phyloP scores from a whole-genome alignment of 1,140 invertebrate genomes.

The Tribolium castaneum region DNA sequence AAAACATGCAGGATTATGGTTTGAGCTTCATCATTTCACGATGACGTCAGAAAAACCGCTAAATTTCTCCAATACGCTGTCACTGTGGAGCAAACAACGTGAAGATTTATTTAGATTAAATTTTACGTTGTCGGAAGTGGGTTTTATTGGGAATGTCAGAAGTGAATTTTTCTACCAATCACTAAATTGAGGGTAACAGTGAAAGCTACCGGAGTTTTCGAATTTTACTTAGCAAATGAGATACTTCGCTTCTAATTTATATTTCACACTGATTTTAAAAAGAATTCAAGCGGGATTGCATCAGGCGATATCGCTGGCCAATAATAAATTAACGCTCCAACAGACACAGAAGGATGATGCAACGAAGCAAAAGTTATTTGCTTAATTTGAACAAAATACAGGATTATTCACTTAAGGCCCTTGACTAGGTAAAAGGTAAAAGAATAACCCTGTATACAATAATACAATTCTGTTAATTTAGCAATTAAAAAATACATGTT shows the following conservation, averaged over 20 bases:
- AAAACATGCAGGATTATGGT: conserved; percentile 23
- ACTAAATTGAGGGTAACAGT: too few species aligned
- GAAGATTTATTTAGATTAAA: neutral
- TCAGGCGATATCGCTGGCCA: neutral
- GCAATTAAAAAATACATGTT: too few species aligned
- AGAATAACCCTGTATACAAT: too few species aligned
- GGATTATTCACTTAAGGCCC: too few species aligned
- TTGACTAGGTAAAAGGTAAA: too few species aligned
- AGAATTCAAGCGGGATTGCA: neutral
- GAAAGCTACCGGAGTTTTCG: too few species aligned
- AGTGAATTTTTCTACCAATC: too few species aligned
- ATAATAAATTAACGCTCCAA: neutral
- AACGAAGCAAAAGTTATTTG: neutral
- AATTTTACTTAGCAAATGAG: neutral
- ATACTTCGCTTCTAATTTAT: neutral
- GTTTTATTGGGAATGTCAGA: too few species aligned
- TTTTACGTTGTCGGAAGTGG: too few species aligned
- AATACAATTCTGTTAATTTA: too few species aligned
- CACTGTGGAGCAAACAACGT: neutral
- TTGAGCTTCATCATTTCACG: conserved; percentile 27
- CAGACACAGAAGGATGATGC: neutral
- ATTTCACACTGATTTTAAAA: neutral
- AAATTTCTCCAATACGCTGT: conserved; percentile 6
- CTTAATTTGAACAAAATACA: too few species aligned
- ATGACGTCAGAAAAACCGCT: conserved; percentile 33